Evolutionary conservation across 2,113 vertebrate species (phyloP), one percentile per base, ranked within the genome.

Genomic region (Ochotona curzoniae): DNA sequence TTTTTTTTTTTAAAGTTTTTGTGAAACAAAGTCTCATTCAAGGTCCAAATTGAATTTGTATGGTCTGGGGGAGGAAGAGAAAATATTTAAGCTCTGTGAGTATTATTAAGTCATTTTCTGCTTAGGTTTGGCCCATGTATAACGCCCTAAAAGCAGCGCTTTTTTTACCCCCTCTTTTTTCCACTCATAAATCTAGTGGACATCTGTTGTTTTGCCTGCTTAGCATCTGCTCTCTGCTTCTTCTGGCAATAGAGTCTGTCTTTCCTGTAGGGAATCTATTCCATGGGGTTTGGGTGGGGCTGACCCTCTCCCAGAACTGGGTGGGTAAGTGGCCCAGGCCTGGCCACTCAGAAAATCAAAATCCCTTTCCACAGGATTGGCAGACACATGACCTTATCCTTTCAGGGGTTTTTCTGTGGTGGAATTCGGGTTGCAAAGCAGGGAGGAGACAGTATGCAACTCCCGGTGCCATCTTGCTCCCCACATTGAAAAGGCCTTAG

Each of bases 201-300:
- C 96, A 96, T 95, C 96, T 96, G 95, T 73, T 97, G 96, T 96
- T 97, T 94, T 95, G 93, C 95, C 74, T 94, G 69, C 30, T 91
- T 76, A 91, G 94, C 94, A 93, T 95, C 95, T 96, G 95, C 64
- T 96, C 66, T 74, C 67, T 17, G 89, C 66, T 83, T 87, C 95
- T 82, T 89, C 93, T 96, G 94, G 91, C 93, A 95, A 64, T 5
- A 64, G 60, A 74, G 51, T 13, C 44, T 69, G 64, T 73, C 64
- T 67, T 91, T 87, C 75, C 91, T 23, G 1, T 57, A 38, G 87
- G 75, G 78, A 96, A 81, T 66, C 61, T 25, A 51, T 63, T 83
- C 49, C 8, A 15, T 4, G 71, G 35, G 49, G 38, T 66, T 60
- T 51, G 78, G 73, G 83, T 82, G 60, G 79, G 87, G 76, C 71